Evolutionary conservation across 2,113 vertebrate genomes (phyloP).

Genomic region (Crotalus viridis): DNA sequence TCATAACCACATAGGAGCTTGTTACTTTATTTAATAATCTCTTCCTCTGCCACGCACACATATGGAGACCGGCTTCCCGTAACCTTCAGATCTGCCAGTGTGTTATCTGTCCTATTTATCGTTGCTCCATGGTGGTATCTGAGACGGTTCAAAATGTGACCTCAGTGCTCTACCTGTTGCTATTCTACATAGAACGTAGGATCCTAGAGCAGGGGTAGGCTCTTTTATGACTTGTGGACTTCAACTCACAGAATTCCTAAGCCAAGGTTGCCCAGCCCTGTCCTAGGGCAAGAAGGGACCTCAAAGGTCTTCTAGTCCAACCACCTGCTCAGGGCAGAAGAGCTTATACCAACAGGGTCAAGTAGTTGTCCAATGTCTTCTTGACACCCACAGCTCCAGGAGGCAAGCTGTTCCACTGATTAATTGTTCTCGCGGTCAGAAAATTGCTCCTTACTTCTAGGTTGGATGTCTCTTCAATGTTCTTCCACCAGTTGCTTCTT

Average conservation of each 20-base stretch:
- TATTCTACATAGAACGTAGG: background rate
- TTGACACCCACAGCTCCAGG: background rate
- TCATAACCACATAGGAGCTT: background rate
- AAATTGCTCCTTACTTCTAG: background rate
- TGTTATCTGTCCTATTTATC: too few species aligned
- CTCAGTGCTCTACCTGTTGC: background rate
- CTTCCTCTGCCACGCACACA: background rate
- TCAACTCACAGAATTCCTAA: too few species aligned
- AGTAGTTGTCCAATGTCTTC: background rate
- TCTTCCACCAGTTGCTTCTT: too few species aligned
- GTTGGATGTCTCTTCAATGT: too few species aligned
- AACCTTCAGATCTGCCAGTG: background rate
- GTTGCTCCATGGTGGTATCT: background rate
- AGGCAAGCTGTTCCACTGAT: background rate
- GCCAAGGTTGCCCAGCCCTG: too few species aligned
- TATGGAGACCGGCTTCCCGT: background rate
- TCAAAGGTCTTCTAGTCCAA: background rate
- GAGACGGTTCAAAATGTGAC: background rate
- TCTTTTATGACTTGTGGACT: too few species aligned
- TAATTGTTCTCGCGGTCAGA: background rate
- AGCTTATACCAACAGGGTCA: background rate
- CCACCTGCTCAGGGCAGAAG: background rate
- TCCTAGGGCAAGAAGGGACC: background rate
- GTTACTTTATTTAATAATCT: constrained; percentile 10
- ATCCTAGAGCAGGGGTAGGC: background rate